Evolutionary conservation across 1,140 invertebrate species (phyloP), one percentile per base, ranked within the genome.

Genomic region (Drosophila prosaltans): DNA sequence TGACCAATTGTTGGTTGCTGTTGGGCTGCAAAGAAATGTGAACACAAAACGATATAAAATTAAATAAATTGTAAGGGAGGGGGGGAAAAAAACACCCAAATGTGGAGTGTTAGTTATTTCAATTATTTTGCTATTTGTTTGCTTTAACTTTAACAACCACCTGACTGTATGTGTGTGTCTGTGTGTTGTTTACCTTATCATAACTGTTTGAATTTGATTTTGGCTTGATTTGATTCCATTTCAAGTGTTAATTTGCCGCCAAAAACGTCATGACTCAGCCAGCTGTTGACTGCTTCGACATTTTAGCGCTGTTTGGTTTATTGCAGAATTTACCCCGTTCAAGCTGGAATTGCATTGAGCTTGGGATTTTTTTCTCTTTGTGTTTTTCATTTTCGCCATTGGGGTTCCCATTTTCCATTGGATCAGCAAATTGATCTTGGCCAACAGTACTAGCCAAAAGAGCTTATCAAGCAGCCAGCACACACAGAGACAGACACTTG

Each of bases 201-300:
- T 65, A 51, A 26, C 45, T 26, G 73, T 72, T 78, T 81, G 74
- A 72, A 43, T 72, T 71, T 78, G 79, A 88, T 83, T 86, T 88
- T 58, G 70, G 71, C 70, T 85, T 81, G 84, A 89, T 88, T 89
- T 89, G 84, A 89, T 84, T 79, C 71, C 73, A 78, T 77, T 70
- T 72, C 61, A 83, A 83, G 83, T 89, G 83, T 63, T 88, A 88
- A 88, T 88, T 36, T 88, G 80, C 45, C 65, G 65, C 69, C 45
- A 26, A 73, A 78, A 69, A 67, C 80, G 40, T 74, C 66, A 73
- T 81, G 83, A 80, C 64, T 83, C 59, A 74, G 16, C 8, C 43
- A 54, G 51, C 40, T 76, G 39, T 60, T 57, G 72, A 48, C 21
- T 24, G 39, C 9, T 40, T 30, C 36, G 66, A 48, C 66, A 54